Conservation (phyloP, 1,140 invertebrate species). For the Tetraneura akinire region DNA sequence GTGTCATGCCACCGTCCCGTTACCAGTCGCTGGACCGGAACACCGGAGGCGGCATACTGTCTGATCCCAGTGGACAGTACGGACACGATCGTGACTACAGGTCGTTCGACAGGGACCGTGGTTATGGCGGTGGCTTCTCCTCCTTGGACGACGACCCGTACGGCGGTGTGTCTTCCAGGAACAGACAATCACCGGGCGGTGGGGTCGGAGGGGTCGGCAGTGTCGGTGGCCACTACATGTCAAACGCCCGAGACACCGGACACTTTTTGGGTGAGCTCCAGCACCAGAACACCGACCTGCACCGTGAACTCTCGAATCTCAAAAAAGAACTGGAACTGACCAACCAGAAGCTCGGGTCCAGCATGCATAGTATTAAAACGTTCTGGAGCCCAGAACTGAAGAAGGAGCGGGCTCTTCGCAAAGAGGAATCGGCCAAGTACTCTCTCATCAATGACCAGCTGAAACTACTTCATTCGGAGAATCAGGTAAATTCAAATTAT, state of each 20-base stretch:
- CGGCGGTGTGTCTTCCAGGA: slow-evolving; percentile 63
- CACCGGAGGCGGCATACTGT: slow-evolving; percentile 65
- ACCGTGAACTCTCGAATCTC: slow-evolving; percentile 92
- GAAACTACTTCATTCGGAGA: slow-evolving; percentile 93
- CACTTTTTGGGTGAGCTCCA: slow-evolving; percentile 89
- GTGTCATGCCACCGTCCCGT: slow-evolving; percentile 76
- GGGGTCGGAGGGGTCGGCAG: slow-evolving; percentile 60
- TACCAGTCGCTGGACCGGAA: slow-evolving; percentile 62
- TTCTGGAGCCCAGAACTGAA: slow-evolving; percentile 99
- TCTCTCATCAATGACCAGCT: slow-evolving; percentile 95
- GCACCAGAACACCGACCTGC: slow-evolving; percentile 91
- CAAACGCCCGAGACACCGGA: slow-evolving; percentile 54
- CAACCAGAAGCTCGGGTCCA: slow-evolving; percentile 96
- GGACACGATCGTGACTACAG: slow-evolving; percentile 67
- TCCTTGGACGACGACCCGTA: slow-evolving; percentile 74
- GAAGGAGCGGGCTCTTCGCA: slow-evolving; percentile 92
- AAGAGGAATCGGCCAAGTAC: slow-evolving; percentile 97
- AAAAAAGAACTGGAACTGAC: slow-evolving; percentile 96
- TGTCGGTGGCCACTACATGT: slow-evolving; percentile 62
- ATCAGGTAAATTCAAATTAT: slow-evolving; percentile 90
- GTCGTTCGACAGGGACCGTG: slow-evolving; percentile 63
- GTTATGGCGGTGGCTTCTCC: slow-evolving; percentile 68
- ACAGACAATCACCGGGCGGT: slow-evolving; percentile 73
- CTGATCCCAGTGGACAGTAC: slow-evolving; percentile 64
- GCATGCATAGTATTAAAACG: slow-evolving; percentile 99